Conservation (phyloP, 2,888 invertebrate genomes). For the Melanotus villosus region DNA sequence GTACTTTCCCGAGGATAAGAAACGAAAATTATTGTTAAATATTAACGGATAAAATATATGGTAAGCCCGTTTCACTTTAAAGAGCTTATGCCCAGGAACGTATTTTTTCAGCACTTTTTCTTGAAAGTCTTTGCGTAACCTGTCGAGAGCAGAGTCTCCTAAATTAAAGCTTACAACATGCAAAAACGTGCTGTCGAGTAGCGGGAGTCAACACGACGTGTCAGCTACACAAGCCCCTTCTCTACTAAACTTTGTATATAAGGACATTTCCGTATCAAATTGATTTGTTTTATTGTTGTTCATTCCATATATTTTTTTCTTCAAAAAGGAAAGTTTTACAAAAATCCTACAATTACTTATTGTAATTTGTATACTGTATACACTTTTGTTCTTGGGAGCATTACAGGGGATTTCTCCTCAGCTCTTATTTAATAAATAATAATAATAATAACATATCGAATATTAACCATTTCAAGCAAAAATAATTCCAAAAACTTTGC, state of each 20-base stretch:
- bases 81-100: background rate
- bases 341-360: too few relatives aligned
- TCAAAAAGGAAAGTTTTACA: too few relatives aligned
- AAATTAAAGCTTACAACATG: constrained; percentile 53
- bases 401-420: too few relatives aligned
- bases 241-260: constrained; percentile 6
- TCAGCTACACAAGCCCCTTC: constrained; percentile 26
- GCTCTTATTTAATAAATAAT: too few relatives aligned
- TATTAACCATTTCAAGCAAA: too few relatives aligned
- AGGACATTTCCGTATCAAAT: background rate
- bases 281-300: background rate
- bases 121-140: constrained; percentile 37
- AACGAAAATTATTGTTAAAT: constrained; percentile 15
- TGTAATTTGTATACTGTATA: too few relatives aligned
- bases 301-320: too few relatives aligned
- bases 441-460: too few relatives aligned
- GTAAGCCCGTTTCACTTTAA: constrained; percentile 17
- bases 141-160: constrained; percentile 52
- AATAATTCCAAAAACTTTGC: too few relatives aligned
- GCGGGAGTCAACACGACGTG: constrained; percentile 33
- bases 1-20: background rate
- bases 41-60: constrained; percentile 10
- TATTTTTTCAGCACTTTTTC: constrained; percentile 30
- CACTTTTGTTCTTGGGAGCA: too few relatives aligned
- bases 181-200: constrained; percentile 50